A percentile compares a stretch with the other conserved stretches of the same genome.
Evolutionary conservation across 2,888 invertebrate species (phyloP).

Genomic region (Rhodophaea formosa): DNA sequence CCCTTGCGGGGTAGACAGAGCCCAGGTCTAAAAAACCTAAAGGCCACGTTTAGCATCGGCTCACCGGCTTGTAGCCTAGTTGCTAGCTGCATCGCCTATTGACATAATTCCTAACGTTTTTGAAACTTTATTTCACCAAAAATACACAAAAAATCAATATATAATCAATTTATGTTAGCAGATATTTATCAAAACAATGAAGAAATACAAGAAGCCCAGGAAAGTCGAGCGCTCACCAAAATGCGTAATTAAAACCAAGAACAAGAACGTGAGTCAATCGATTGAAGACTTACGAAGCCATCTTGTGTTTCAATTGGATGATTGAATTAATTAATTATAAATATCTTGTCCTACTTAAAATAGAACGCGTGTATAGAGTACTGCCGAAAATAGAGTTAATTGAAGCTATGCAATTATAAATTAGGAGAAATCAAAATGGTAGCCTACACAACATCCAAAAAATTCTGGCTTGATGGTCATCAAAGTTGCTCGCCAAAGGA

Average conservation of each 20-base stretch:
- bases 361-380: not conserved
- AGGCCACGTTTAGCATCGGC: no score
- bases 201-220: conserved; percentile 23
- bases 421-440: no score
- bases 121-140: not conserved
- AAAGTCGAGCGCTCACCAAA: not conserved
- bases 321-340: conserved; percentile 30
- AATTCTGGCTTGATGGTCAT: no score
- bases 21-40: no score
- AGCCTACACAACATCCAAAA: no score
- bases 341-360: not conserved
- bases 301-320: conserved; percentile 40
- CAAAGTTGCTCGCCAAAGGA: no score
- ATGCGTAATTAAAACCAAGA: conserved; percentile 43
- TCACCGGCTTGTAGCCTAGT: no score
- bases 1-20: no score
- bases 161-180: not conserved
- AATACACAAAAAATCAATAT: not conserved
- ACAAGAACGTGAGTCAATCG: conserved; percentile 43
- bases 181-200: not conserved
- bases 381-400: not conserved
- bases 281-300: conserved; percentile 44
- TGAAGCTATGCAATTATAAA: no score
- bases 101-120: no score
- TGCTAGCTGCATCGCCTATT: no score